Conservation (phyloP, 2,888 invertebrate genomes). For the Entomobrya multifasciata region DNA sequence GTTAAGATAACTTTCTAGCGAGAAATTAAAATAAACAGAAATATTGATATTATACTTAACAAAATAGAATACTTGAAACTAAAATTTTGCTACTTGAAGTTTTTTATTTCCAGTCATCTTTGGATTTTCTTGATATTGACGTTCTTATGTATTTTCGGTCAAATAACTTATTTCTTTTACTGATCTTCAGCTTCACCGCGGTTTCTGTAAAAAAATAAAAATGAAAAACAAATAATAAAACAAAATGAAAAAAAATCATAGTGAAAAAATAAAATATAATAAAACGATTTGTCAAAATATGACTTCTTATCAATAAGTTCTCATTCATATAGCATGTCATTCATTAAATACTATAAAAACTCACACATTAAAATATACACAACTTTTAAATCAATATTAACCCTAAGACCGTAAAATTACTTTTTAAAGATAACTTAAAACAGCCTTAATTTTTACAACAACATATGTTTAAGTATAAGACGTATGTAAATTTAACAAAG, state of each 20-base stretch:
- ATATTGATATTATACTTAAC: neutral
- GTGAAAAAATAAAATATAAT: neutral
- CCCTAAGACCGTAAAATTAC: too few species aligned
- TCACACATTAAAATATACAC: neutral
- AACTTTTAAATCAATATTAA: too few species aligned
- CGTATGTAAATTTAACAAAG: too few species aligned
- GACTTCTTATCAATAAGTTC: too few species aligned
- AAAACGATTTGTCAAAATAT: too few species aligned
- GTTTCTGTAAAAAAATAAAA: neutral
- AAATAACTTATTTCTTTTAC: neutral
- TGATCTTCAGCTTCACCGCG: neutral
- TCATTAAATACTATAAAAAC: neutral
- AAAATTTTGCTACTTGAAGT: neutral
- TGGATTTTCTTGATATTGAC: too few species aligned
- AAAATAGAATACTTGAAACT: slow-evolving; percentile 2
- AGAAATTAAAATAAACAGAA: neutral
- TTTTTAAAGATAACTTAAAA: neutral
- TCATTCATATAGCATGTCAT: too few species aligned
- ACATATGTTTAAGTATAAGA: too few species aligned
- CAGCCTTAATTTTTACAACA: neutral
- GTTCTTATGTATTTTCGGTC: neutral
- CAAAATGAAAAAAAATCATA: neutral
- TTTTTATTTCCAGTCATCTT: neutral
- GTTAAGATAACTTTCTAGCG: too few species aligned
- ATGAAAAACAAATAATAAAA: neutral